A percentile compares a stretch with the other conserved stretches of the same genome.
Conservation (phyloP, 2,113 vertebrate genomes). For the Labrus mixtus region DNA sequence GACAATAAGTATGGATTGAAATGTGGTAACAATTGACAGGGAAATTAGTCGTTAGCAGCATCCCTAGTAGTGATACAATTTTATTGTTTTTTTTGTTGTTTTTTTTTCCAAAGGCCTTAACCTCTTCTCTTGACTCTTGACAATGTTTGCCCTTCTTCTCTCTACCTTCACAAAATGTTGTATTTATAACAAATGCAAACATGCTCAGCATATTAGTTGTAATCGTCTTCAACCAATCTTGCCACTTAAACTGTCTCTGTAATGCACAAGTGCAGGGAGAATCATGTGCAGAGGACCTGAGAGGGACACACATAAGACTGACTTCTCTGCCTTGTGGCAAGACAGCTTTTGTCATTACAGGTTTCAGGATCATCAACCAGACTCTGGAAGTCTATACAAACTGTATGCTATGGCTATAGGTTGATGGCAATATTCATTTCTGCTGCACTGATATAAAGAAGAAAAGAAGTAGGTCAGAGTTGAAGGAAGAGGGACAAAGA, state of each 20-base stretch:
- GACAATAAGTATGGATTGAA: too few species aligned
- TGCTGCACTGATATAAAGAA: neutral
- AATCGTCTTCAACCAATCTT: neutral
- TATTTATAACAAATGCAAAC: too few species aligned
- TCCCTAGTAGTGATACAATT: too few species aligned
- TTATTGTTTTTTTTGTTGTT: too few species aligned
- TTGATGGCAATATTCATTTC: neutral
- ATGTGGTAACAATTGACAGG: too few species aligned
- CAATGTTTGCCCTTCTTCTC: too few species aligned
- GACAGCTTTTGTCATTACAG: neutral
- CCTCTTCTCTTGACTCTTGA: too few species aligned
- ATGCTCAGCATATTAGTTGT: too few species aligned
- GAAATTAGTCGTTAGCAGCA: too few species aligned
- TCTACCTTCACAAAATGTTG: too few species aligned
- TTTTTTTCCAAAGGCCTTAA: too few species aligned
- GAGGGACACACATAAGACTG: neutral
- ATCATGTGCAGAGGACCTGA: neutral
- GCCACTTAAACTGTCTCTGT: neutral
- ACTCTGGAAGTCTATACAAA: neutral
- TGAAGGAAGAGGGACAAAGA: conserved; percentile 32
- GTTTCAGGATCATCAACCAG: neutral
- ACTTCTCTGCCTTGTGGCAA: neutral
- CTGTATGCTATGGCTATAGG: neutral
- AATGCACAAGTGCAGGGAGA: neutral
- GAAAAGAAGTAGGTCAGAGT: neutral